phyloP scores from a whole-genome alignment of 2,113 vertebrate species.

The Ophthalmolycus amberensis region DNA sequence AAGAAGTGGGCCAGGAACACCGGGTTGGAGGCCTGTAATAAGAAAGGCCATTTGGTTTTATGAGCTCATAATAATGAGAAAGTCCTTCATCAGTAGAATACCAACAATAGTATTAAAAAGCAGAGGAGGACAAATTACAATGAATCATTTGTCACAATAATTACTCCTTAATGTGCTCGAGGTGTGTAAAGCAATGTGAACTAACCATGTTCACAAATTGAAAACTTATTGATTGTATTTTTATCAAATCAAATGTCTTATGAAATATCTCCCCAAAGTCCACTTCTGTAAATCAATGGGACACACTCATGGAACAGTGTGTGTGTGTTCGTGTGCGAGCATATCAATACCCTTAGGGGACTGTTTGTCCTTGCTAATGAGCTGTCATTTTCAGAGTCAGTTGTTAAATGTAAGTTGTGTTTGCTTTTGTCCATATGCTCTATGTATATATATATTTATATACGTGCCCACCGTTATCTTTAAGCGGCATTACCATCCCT shows the following conservation, averaged over 20 bases:
- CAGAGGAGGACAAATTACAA: neutral
- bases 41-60: conserved; percentile 2
- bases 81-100: neutral
- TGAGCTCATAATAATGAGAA: neutral
- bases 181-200: neutral
- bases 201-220: neutral
- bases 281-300: neutral
- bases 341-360: conserved; percentile 6
- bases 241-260: neutral
- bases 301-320: neutral
- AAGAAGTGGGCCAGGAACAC: neutral
- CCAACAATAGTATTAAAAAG: neutral
- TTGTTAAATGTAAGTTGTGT: conserved; percentile 1
- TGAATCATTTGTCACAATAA: neutral
- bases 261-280: neutral
- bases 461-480: neutral
- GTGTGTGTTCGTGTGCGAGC: neutral
- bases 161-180: neutral
- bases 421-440: conserved; percentile 21
- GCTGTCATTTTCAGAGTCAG: conserved; percentile 51
- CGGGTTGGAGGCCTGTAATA: neutral
- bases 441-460: neutral
- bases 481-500: neutral
- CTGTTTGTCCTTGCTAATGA: conserved; percentile 58
- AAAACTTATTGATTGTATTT: neutral